These are phyloP conservation scores for Apis dorsata DNA, from an alignment of 1,140 invertebrate species.

Conservation along the genomic window DNA sequence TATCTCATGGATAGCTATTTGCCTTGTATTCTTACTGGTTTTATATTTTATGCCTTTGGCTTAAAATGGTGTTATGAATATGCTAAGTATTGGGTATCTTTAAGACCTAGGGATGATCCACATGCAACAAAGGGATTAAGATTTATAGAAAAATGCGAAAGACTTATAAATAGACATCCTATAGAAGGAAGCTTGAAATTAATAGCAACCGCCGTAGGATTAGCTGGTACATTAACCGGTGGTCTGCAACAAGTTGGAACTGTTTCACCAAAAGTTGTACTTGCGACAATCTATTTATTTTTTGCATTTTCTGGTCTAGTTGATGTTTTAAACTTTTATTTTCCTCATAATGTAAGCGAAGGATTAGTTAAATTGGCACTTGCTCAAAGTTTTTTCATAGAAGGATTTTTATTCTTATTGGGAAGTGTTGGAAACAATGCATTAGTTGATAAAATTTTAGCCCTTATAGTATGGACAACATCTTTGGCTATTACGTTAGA, in stretches of 20 bases:
- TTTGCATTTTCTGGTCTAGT: slow-evolving; percentile 78
- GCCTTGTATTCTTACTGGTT: slow-evolving; percentile 67
- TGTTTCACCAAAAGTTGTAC: slow-evolving; percentile 73
- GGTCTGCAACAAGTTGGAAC: slow-evolving; percentile 62
- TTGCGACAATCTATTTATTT: slow-evolving; percentile 78
- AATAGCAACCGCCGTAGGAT: slow-evolving; percentile 69
- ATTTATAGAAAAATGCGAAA: slow-evolving; percentile 57
- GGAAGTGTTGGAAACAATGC: slow-evolving; percentile 57
- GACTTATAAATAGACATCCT: slow-evolving; percentile 64
- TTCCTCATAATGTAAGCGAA: slow-evolving; percentile 70
- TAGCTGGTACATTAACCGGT: slow-evolving; percentile 67
- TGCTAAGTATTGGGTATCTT: slow-evolving; percentile 66
- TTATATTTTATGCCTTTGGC: slow-evolving; percentile 73
- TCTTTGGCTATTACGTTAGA: slow-evolving; percentile 70
- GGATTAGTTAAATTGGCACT: slow-evolving; percentile 74
- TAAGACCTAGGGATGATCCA: slow-evolving; percentile 56
- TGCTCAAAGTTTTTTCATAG: slow-evolving; percentile 75
- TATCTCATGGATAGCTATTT: slow-evolving; percentile 54
- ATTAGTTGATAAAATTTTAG: slow-evolving; percentile 69
- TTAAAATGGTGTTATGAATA: slow-evolving; percentile 75
- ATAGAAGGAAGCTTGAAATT: slow-evolving; percentile 72
- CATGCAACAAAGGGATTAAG: slow-evolving; percentile 35
- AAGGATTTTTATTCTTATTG: slow-evolving; percentile 75
- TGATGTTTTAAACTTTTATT: slow-evolving; percentile 77
- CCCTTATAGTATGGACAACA: slow-evolving; percentile 72